phyloP scores from a whole-genome alignment of 1,140 invertebrate species.

The Lepidurus arcticus region DNA sequence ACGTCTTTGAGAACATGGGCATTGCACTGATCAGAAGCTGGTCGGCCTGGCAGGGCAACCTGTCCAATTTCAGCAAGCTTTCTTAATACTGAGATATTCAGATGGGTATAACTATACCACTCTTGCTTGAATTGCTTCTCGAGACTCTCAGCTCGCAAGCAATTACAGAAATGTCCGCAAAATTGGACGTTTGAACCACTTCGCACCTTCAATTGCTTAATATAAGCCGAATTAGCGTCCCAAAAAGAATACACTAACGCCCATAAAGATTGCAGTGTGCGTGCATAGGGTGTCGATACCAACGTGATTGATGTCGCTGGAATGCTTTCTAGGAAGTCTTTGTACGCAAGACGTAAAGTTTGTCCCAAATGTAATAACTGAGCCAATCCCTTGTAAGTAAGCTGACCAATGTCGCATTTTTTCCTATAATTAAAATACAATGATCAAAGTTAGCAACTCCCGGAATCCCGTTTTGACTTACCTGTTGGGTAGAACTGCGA shows the following conservation, averaged over 20 bases:
- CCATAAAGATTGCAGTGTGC: not conserved
- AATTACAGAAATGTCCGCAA: not conserved
- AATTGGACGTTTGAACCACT: not conserved
- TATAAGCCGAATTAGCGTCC: not conserved
- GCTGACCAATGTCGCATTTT: constrained; percentile 1
- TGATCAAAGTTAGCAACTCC: too few relatives aligned
- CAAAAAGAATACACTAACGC: constrained; percentile 12
- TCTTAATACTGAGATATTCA: not conserved
- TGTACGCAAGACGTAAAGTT: not conserved
- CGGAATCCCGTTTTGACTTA: not conserved
- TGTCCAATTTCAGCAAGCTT: not conserved
- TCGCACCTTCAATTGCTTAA: not conserved
- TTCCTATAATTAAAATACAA: not conserved
- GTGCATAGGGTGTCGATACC: not conserved
- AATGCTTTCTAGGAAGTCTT: not conserved
- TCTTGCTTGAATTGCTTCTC: constrained; percentile 3
- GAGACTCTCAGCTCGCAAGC: not conserved
- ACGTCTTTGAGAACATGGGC: not conserved
- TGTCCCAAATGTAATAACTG: not conserved
- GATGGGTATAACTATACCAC: not conserved
- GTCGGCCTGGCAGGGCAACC: not conserved
- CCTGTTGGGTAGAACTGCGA: not conserved
- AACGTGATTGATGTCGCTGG: not conserved
- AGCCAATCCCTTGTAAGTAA: not conserved
- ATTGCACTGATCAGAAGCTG: not conserved